Conservation (phyloP, 2,797 vertebrate genomes). For the Pyrocephalus nanus region DNA sequence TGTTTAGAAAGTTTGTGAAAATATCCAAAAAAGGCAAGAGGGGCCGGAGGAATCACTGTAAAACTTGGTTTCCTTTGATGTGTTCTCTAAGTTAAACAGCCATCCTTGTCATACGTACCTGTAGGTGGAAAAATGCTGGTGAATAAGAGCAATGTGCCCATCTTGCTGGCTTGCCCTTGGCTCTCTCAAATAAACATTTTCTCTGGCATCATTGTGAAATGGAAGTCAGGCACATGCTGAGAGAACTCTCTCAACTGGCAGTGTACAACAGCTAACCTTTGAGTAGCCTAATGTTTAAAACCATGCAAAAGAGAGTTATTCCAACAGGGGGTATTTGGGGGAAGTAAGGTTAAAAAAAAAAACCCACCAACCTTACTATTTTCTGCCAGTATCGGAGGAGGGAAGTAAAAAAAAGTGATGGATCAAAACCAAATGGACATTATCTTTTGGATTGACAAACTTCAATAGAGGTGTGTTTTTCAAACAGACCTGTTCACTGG, state of each 20-base stretch:
- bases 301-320: not conserved
- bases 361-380: not conserved
- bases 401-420: not conserved
- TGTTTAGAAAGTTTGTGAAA: slow-evolving; percentile 8
- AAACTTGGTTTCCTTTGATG: not conserved
- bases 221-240: not conserved
- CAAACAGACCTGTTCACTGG: not conserved
- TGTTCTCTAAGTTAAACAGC: not conserved
- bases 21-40: not conserved
- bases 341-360: not conserved
- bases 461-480: not conserved
- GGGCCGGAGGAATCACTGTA: not conserved
- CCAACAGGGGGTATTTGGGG: rapidly evolving
- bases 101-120: not conserved
- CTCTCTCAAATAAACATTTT: not conserved
- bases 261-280: not conserved
- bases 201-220: not conserved
- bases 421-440: not conserved
- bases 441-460: not conserved
- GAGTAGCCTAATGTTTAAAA: not conserved
- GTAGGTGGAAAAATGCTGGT: not conserved
- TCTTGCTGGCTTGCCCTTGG: not conserved
- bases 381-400: not conserved
- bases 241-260: not conserved
- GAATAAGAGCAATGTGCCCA: not conserved